Conservation (phyloP, 2,113 vertebrate genomes). For the Tauraco erythrolophus region DNA sequence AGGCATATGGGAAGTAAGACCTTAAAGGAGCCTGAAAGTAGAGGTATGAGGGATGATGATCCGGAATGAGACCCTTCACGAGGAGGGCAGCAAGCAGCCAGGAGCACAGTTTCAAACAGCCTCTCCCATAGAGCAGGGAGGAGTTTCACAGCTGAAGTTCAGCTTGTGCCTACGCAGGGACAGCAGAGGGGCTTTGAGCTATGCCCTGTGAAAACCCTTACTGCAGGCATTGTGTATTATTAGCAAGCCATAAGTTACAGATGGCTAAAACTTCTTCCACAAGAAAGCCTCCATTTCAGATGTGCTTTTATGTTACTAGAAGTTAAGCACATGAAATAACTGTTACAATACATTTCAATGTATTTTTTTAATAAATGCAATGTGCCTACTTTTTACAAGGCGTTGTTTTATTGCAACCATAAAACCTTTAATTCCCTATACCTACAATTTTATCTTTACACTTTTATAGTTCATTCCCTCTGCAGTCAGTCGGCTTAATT, state of each 20-base stretch:
- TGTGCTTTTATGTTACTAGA: not conserved
- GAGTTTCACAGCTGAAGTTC: not conserved
- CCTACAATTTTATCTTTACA: not conserved
- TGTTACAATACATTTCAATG: not conserved
- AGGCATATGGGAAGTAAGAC: not conserved
- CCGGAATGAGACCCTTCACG: not conserved
- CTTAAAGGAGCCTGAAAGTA: not conserved
- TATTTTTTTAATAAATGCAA: not conserved
- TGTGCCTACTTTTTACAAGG: not conserved
- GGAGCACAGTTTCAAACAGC: accelerated
- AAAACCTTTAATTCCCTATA: not conserved
- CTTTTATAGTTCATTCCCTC: not conserved
- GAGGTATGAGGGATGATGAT: not conserved
- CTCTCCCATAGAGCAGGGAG: not conserved
- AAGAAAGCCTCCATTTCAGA: not conserved
- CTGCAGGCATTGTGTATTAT: not conserved
- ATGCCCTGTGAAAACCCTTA: accelerated
- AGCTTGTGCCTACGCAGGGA: not conserved
- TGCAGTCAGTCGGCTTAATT: conserved; percentile 48
- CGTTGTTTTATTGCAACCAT: not conserved
- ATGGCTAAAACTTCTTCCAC: not conserved
- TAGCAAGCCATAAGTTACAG: not conserved
- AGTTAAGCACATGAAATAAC: not conserved
- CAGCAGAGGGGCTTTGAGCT: not conserved
- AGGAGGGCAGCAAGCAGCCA: not conserved